A percentile compares a stretch with the other conserved stretches of the same genome.
These are phyloP conservation scores for Palloptera scutellata DNA, from an alignment of 2,888 invertebrate genomes.

Conservation along the genomic window DNA sequence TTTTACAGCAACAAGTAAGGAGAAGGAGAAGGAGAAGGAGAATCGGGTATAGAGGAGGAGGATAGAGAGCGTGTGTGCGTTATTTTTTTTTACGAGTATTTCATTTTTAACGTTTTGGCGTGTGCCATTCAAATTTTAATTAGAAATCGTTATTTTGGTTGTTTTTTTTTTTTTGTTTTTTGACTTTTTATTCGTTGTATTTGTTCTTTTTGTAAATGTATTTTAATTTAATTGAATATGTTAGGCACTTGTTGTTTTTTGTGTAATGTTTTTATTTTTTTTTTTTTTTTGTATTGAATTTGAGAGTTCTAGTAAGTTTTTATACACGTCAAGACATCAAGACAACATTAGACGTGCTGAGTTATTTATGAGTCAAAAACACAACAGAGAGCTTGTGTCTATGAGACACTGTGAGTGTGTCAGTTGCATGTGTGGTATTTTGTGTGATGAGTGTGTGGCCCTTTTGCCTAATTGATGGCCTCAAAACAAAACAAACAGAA, in stretches of 20 bases:
- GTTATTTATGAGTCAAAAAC: no score
- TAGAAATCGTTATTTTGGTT: background rate
- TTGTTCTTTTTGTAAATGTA: background rate
- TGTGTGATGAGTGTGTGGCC: no score
- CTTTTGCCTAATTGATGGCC: no score
- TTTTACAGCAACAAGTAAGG: background rate
- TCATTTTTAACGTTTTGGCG: conserved; percentile 8
- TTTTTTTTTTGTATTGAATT: no score
- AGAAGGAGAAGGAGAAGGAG: background rate
- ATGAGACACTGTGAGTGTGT: no score
- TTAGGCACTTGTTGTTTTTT: background rate
- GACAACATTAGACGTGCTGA: no score
- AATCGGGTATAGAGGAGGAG: no score
- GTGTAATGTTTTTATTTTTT: background rate
- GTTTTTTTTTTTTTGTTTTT: background rate
- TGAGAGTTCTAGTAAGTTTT: no score
- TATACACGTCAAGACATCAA: no score
- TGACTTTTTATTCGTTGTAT: background rate
- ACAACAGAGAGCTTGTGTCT: no score
- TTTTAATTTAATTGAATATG: conserved; percentile 4
- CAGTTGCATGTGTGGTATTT: no score
- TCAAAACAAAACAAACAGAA: no score
- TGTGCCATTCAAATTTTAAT: conserved; percentile 19
- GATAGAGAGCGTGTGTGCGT: background rate
- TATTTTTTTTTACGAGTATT: conserved; percentile 14